Conservation (phyloP, 2,113 vertebrate species). For the Calonectris borealis region DNA sequence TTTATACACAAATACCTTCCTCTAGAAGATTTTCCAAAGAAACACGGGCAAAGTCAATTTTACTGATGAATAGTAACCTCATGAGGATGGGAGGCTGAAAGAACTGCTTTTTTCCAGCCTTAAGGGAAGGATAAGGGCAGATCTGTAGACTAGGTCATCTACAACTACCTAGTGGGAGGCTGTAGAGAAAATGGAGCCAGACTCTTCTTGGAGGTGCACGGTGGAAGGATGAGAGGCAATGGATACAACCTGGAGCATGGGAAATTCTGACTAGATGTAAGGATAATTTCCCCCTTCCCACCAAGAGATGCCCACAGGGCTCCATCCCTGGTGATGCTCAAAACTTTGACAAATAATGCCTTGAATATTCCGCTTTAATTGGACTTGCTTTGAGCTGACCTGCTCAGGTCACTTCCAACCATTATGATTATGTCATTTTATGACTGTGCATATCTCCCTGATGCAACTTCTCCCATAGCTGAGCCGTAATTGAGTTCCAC, state of each 20-base stretch:
- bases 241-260: background rate
- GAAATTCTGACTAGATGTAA: background rate
- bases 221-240: background rate
- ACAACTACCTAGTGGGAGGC: background rate
- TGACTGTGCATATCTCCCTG: background rate
- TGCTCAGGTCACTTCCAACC: background rate
- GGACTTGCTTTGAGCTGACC: background rate
- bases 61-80: background rate
- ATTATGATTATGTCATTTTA: background rate
- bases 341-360: background rate
- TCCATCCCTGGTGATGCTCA: background rate
- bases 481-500: background rate
- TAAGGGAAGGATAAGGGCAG: background rate
- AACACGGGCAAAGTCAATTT: background rate
- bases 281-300: too few species aligned
- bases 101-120: background rate
- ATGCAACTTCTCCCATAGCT: background rate
- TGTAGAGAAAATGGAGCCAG: background rate
- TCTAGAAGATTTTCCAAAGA: background rate
- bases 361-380: background rate
- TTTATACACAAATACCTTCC: background rate
- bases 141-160: background rate
- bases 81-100: background rate
- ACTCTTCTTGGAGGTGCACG: fast-evolving
- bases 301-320: fast-evolving